A percentile compares a stretch with the other conserved stretches of the same genome.
Evolutionary conservation across 1,140 invertebrate genomes (phyloP).

Genomic region (Atopsyche davidsoni): DNA sequence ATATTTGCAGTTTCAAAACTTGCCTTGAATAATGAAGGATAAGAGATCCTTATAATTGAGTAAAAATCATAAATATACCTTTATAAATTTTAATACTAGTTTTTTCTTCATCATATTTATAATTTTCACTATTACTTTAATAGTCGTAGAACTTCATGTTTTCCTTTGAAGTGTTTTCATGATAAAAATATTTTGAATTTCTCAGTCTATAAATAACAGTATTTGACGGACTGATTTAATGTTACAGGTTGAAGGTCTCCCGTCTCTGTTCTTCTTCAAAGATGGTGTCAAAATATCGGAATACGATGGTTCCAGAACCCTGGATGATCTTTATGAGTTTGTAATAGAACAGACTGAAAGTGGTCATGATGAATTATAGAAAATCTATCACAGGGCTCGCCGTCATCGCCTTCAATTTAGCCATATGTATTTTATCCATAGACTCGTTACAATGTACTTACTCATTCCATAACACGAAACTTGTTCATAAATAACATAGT

Average conservation of each 20-base stretch:
- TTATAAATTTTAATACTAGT: too few relatives aligned
- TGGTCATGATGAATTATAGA: constrained; percentile 56
- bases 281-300: constrained; percentile 62
- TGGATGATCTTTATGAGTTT: constrained; percentile 63
- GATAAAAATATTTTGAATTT: background rate
- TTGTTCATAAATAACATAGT: too few relatives aligned
- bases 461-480: too few relatives aligned
- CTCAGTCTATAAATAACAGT: constrained; percentile 6
- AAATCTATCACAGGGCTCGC: too few relatives aligned
- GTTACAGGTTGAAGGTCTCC: constrained; percentile 59
- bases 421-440: too few relatives aligned
- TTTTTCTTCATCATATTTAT: background rate
- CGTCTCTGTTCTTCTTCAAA: constrained; percentile 61
- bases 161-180: background rate
- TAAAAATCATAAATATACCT: too few relatives aligned
- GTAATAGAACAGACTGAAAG: constrained; percentile 47
- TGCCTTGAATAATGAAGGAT: too few relatives aligned
- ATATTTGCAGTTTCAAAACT: too few relatives aligned
- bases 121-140: background rate
- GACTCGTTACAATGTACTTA: too few relatives aligned
- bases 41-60: too few relatives aligned
- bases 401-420: too few relatives aligned
- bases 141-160: background rate
- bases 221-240: constrained; percentile 15
- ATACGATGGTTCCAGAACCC: constrained; percentile 62